Conservation (phyloP, 2,888 invertebrate genomes). For the Lasioglossum villosulum region DNA sequence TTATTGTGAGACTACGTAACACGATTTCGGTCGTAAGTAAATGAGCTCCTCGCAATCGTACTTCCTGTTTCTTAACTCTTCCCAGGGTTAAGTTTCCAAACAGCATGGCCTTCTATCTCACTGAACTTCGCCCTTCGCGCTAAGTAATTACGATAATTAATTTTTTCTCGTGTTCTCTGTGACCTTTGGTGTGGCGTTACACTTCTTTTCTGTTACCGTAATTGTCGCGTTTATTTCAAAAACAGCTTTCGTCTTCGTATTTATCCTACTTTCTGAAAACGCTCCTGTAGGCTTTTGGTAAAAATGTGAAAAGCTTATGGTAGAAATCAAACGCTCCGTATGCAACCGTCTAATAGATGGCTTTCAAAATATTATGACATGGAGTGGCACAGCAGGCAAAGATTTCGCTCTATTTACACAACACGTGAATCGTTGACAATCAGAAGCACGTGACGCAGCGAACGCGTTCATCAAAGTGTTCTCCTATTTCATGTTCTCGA, state of each 20-base stretch:
- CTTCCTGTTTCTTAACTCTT: not conserved
- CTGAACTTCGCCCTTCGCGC: constrained; percentile 6
- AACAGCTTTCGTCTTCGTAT: not conserved
- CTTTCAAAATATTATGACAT: constrained; percentile 7
- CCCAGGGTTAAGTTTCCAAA: not conserved
- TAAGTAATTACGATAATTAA: constrained; percentile 5
- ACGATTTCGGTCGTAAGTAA: not conserved
- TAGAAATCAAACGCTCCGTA: too few species aligned
- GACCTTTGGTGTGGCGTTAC: not conserved
- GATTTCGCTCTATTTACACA: constrained; percentile 3
- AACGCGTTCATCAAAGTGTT: not conserved
- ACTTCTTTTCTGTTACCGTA: not conserved
- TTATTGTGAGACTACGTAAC: not conserved
- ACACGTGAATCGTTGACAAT: constrained; percentile 8
- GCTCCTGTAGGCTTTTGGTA: too few species aligned
- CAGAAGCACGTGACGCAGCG: not conserved
- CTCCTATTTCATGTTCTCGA: constrained; percentile 13
- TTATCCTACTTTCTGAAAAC: too few species aligned
- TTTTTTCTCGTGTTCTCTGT: not conserved
- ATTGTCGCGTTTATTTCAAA: not conserved
- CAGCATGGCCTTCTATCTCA: not conserved
- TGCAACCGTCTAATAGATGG: not conserved
- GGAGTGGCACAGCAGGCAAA: not conserved
- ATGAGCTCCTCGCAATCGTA: not conserved
- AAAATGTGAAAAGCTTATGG: too few species aligned